Percentiles rank a stretch among this genome's conserved stretches.
Conservation (phyloP, 1,140 invertebrate species). For the Manduca sexta region DNA sequence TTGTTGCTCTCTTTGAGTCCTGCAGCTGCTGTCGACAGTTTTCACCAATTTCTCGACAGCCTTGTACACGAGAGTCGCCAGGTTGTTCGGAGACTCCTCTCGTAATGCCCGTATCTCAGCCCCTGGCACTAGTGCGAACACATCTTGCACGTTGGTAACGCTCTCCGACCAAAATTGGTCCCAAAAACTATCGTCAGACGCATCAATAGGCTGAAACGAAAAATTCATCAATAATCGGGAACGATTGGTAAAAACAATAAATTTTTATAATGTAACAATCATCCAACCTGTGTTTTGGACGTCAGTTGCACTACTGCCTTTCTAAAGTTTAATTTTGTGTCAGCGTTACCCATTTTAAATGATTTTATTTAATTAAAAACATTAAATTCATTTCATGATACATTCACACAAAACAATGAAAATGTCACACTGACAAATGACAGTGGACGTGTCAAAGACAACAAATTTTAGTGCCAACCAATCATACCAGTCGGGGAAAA, state of each 20-base stretch:
- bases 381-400: slow-evolving; percentile 49
- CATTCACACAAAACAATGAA: slow-evolving; percentile 45
- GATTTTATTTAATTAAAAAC: slow-evolving; percentile 31
- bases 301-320: slow-evolving; percentile 98
- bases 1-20: slow-evolving; percentile 95
- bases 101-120: slow-evolving; percentile 93
- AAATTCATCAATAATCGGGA: slow-evolving; percentile 20
- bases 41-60: slow-evolving; percentile 96
- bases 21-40: slow-evolving; percentile 94
- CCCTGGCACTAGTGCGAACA: slow-evolving; percentile 96
- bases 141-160: slow-evolving; percentile 94
- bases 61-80: slow-evolving; percentile 99
- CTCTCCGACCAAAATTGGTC: slow-evolving; percentile 99
- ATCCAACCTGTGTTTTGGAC: slow-evolving; percentile 90
- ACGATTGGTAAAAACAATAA: not conserved
- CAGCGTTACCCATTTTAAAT: slow-evolving; percentile 93
- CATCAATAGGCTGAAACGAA: slow-evolving; percentile 86
- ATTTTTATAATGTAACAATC: not conserved
- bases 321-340: slow-evolving; percentile 97
- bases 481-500: no score
- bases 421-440: slow-evolving; percentile 25
- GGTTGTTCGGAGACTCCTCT: slow-evolving; percentile 97
- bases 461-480: slow-evolving; percentile 6
- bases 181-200: slow-evolving; percentile 96
- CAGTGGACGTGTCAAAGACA: slow-evolving; percentile 30